Conservation (phyloP, 2,888 invertebrate genomes). For the Dromius quadrimaculatus region DNA sequence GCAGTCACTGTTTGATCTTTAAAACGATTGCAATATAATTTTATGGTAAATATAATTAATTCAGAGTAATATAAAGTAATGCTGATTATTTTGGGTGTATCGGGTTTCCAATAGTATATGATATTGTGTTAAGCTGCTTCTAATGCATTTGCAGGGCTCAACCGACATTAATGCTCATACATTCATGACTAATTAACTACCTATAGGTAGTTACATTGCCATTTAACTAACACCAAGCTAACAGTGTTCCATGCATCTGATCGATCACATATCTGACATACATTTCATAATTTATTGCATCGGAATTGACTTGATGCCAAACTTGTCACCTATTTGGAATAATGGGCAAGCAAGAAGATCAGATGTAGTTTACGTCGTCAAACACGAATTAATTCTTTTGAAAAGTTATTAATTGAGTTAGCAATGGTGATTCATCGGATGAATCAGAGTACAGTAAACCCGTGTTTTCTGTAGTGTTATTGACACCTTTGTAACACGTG, state of each 20-base stretch:
- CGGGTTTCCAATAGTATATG: constrained; percentile 27
- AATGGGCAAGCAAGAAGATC: background rate
- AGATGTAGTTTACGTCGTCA: too few species aligned
- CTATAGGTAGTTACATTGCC: constrained; percentile 29
- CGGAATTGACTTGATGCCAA: constrained; percentile 15
- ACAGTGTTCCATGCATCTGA: constrained; percentile 12
- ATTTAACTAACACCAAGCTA: constrained; percentile 27
- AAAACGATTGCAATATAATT: too few species aligned
- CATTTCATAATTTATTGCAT: constrained; percentile 13
- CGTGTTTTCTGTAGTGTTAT: background rate
- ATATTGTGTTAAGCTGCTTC: constrained; percentile 36
- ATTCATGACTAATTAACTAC: constrained; percentile 46
- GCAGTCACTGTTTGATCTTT: too few species aligned
- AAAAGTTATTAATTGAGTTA: background rate
- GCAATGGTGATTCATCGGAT: background rate
- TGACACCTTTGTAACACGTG: constrained; percentile 20
- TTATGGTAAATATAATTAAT: too few species aligned
- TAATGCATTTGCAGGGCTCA: constrained; percentile 25
- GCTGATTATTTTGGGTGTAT: constrained; percentile 14
- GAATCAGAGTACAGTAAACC: background rate
- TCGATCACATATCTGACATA: constrained; percentile 24
- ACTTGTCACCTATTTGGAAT: background rate
- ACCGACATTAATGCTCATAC: constrained; percentile 35
- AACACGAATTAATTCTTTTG: too few species aligned
- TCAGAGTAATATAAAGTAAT: too few species aligned